Percentiles rank a stretch among this genome's conserved stretches.
Conservation (phyloP, 2,888 invertebrate genomes). For the Brachyptera putata region DNA sequence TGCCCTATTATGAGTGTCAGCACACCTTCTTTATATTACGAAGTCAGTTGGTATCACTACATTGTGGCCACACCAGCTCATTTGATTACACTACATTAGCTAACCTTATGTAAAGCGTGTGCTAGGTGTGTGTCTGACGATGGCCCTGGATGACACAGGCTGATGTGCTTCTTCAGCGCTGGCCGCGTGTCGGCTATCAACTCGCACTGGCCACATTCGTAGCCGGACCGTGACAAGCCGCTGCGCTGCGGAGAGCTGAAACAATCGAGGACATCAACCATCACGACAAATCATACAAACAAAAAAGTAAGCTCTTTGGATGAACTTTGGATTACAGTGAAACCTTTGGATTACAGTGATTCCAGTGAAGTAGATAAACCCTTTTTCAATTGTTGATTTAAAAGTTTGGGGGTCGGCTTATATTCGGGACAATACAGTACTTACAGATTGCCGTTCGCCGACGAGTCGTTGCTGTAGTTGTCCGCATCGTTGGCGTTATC, state of each 20-base stretch:
- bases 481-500: constrained; percentile 11
- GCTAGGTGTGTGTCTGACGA: constrained; percentile 32
- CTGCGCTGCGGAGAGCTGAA: constrained; percentile 17
- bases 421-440: too few relatives aligned
- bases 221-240: constrained; percentile 40
- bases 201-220: constrained; percentile 47
- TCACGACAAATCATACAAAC: not conserved
- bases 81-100: too few relatives aligned
- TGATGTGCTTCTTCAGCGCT: constrained; percentile 45
- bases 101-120: constrained; percentile 31
- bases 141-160: constrained; percentile 42
- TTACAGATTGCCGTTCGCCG: constrained; percentile 2
- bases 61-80: too few relatives aligned
- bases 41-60: too few relatives aligned
- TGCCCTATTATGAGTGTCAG: too few relatives aligned
- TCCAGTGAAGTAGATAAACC: too few relatives aligned
- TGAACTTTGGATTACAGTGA: too few relatives aligned
- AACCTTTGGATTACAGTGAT: too few relatives aligned
- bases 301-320: constrained; percentile 20
- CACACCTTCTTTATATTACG: too few relatives aligned
- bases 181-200: constrained; percentile 45
- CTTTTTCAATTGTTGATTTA: too few relatives aligned
- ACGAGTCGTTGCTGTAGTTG: constrained; percentile 17
- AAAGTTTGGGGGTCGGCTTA: too few relatives aligned
- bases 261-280: not conserved